A percentile compares a stretch with the other conserved stretches of the same genome.
These are phyloP conservation scores for Bubo blakistoni DNA, from an alignment of 2,113 vertebrate species.

Conservation along the genomic window DNA sequence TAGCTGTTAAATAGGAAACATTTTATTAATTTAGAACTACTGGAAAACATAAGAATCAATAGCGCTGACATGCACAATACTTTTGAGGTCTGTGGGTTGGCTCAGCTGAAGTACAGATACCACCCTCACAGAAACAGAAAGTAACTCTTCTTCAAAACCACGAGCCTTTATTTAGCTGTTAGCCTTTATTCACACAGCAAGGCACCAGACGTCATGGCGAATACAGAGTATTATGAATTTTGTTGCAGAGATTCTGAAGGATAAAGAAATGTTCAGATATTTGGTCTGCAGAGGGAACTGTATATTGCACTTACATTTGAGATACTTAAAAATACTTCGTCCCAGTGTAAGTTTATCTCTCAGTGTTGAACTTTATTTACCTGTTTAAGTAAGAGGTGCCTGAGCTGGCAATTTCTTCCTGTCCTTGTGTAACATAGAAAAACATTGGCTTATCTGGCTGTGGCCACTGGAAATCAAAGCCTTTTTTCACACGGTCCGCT, in stretches of 20 bases:
- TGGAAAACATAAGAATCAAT: neutral
- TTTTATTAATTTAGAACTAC: neutral
- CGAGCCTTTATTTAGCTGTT: neutral
- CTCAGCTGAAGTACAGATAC: neutral
- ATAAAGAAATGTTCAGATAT: neutral
- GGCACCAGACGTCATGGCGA: neutral
- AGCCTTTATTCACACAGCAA: neutral
- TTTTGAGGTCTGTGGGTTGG: neutral
- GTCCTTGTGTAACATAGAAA: slow-evolving; percentile 98
- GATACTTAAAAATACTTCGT: neutral
- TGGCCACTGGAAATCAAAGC: slow-evolving; percentile 99
- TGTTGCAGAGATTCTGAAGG: neutral
- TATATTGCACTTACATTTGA: neutral
- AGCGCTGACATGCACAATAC: neutral
- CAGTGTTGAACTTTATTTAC: slow-evolving; percentile 53
- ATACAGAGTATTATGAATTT: neutral
- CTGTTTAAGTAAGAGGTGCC: slow-evolving; percentile 98
- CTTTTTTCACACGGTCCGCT: slow-evolving; percentile 97
- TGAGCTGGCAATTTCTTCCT: slow-evolving; percentile 98
- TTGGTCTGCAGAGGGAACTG: neutral
- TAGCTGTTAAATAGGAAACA: neutral
- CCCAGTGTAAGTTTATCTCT: accelerated
- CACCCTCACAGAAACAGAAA: neutral
- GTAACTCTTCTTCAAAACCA: neutral
- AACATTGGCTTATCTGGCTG: slow-evolving; percentile 99